Conservation (phyloP, 2,113 vertebrate genomes). For the Mus spicilegus region DNA sequence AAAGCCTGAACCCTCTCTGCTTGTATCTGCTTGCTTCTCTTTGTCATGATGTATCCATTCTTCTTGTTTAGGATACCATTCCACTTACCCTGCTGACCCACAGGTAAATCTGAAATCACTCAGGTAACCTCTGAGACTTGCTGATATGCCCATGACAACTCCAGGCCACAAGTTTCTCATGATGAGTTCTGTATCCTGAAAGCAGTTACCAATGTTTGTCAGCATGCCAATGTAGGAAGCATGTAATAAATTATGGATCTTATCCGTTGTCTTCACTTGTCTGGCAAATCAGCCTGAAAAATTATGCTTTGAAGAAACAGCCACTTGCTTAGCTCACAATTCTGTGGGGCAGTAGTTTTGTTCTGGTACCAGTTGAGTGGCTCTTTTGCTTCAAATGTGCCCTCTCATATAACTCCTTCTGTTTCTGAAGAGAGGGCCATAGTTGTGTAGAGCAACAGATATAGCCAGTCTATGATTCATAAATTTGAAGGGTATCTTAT, state of each 20-base stretch:
- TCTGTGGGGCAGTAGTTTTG: background rate
- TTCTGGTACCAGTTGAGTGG: background rate
- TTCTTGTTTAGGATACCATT: background rate
- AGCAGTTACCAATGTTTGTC: background rate
- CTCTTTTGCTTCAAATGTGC: background rate
- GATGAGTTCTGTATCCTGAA: background rate
- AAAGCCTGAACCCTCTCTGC: background rate
- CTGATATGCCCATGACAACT: too few relatives aligned
- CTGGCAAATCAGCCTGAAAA: background rate
- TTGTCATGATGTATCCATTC: background rate
- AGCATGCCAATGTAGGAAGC: background rate
- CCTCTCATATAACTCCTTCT: background rate
- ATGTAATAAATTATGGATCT: background rate
- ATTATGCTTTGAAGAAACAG: background rate
- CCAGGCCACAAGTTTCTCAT: rapidly evolving
- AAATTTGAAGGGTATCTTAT: background rate
- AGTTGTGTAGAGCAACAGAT: background rate
- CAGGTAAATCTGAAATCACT: background rate
- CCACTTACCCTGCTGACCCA: background rate
- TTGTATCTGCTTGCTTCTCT: background rate
- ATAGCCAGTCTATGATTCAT: background rate
- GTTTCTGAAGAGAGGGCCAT: background rate
- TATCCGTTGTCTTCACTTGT: background rate
- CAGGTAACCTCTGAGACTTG: background rate
- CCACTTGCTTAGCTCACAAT: background rate